phyloP scores from a whole-genome alignment of 2,113 vertebrate species.

The Rhinichthys klamathensis region DNA sequence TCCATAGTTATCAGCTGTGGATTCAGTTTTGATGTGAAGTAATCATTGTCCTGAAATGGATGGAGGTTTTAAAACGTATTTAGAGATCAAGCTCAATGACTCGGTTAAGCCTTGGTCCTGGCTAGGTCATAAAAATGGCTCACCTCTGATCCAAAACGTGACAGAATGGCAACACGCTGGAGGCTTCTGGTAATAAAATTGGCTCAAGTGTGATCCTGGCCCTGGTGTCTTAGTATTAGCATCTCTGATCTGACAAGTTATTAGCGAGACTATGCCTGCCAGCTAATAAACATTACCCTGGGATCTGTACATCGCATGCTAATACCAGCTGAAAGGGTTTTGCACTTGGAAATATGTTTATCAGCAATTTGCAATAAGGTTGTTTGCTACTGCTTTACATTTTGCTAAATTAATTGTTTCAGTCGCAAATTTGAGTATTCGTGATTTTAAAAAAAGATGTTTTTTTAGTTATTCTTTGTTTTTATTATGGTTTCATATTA shows the following conservation, averaged over 20 bases:
- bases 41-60: slow-evolving; percentile 31
- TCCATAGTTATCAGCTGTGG: not conserved
- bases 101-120: slow-evolving; percentile 21
- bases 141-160: slow-evolving; percentile 33
- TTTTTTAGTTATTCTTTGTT: not conserved
- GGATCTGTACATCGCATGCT: not conserved
- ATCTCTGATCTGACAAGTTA: not conserved
- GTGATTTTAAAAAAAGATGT: not conserved
- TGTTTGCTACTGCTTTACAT: not conserved
- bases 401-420: not conserved
- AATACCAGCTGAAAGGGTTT: slow-evolving; percentile 3
- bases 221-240: not conserved
- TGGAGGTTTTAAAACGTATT: slow-evolving; percentile 33
- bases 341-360: not conserved
- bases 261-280: slow-evolving; percentile 15
- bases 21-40: slow-evolving; percentile 37
- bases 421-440: not conserved
- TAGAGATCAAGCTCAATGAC: slow-evolving; percentile 19
- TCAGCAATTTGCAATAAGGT: not conserved
- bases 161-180: slow-evolving; percentile 13
- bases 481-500: not conserved
- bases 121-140: slow-evolving; percentile 47
- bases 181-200: slow-evolving; percentile 39
- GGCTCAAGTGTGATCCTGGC: slow-evolving; percentile 28
- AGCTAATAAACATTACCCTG: slow-evolving; percentile 7